Base-by-base conservation (phyloP, 2,797 vertebrate species). In the Protosalanx chinensis region DNA sequence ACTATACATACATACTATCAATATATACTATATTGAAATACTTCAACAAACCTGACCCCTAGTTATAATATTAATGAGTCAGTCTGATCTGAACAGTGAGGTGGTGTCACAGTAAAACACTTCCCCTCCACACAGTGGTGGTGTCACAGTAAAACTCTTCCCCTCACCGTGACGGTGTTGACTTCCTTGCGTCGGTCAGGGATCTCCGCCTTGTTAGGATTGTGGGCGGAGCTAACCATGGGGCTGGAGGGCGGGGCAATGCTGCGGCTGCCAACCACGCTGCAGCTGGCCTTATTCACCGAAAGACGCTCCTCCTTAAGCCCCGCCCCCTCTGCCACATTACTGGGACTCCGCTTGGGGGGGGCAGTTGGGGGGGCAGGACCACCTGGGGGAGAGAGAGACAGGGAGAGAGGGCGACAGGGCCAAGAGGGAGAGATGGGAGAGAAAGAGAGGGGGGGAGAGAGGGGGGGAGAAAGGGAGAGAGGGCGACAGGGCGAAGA, bases 141-240 rank as follows among this genome's bases (percentile, higher is more conserved):
- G 60, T 32, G 60, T 32, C 29, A 62, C 60, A 32, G 29, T 62
- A 33, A 0, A 51, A 12, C 49, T 5, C 13, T 51, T 51, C 49
- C 49, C 49, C 49, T 51, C 49, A 16, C 49, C 49, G 12, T 51
- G 49, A 16, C 46, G 18, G 93, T 87, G 1, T 80, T 90, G 5
- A 90, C 90, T 67, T 96, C 95, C 86, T 97, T 97, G 86, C 95
- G 93, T 8, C 94, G 89, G 81, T 96, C 95, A 0, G 95, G 96
- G 78, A 97, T 96, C 89, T 97, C 96, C 0, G 95, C 87, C 78
- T 97, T 97, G 78, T 97, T 97, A 23, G 96, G 96, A 87, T 97
- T 97, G 90, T 96, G 94, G 70, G 96, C 95, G 0, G 94, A 95
- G 93, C 96, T 96, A 70, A 97, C 96, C 96, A 97, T 96, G 53